A percentile compares a stretch with the other conserved stretches of the same genome.
These are phyloP conservation scores for Hippopotamyrus pictus DNA, from an alignment of 2,797 vertebrate species.

Conservation along the genomic window DNA sequence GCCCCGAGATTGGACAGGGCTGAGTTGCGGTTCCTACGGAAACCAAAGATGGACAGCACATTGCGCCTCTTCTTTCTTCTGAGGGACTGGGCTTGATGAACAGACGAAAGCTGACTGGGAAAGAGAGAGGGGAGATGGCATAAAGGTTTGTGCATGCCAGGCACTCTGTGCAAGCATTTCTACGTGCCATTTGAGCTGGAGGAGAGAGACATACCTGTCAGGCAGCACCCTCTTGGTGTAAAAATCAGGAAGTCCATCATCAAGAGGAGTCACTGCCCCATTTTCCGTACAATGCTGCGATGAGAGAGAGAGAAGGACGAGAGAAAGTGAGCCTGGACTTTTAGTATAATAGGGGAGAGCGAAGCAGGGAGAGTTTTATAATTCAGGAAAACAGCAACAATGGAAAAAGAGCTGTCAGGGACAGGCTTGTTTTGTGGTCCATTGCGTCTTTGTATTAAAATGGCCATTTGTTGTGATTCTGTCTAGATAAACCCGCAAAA, in stretches of 20 bases:
- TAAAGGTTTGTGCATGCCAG: not conserved
- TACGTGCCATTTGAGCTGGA: not conserved
- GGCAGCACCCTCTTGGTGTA: conserved; percentile 82
- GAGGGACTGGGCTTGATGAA: conserved; percentile 38
- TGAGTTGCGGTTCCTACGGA: conserved; percentile 61
- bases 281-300: conserved; percentile 68
- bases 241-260: conserved; percentile 84
- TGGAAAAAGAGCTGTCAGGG: not conserved
- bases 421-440: not conserved
- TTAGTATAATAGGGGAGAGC: not conserved
- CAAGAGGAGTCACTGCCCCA: conserved; percentile 69
- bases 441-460: not conserved
- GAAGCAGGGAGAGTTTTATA: not conserved
- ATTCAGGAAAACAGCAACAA: not conserved
- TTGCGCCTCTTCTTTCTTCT: conserved; percentile 68
- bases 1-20: conserved; percentile 45
- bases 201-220: conserved; percentile 59
- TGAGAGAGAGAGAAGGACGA: conserved; percentile 41
- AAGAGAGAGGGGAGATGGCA: not conserved
- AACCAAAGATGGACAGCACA: conserved; percentile 42
- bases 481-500: not conserved
- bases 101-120: conserved; percentile 55
- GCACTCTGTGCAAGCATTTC: not conserved
- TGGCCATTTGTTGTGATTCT: not conserved
- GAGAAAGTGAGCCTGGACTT: not conserved